Percentiles rank a stretch among this genome's conserved stretches.
These are phyloP conservation scores for Brienomyrus longianalis DNA, from an alignment of 2,113 vertebrate species.

Conservation along the genomic window DNA sequence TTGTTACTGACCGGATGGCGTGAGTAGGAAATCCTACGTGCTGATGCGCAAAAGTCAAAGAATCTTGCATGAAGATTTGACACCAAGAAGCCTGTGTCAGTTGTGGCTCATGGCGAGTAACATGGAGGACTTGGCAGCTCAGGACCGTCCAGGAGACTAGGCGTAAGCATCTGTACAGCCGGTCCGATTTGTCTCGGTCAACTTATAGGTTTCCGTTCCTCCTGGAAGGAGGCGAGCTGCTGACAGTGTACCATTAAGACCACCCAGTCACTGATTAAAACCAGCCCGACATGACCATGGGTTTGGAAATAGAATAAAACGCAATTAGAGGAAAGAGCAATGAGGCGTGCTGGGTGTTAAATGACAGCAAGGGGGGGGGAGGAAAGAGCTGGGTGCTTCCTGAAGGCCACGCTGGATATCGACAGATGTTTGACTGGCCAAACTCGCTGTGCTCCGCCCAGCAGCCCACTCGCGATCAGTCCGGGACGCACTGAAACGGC, in stretches of 20 bases:
- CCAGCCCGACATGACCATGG: not conserved
- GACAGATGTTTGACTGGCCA: not conserved
- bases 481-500: not conserved
- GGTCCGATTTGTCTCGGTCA: not conserved
- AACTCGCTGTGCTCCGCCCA: too few relatives aligned
- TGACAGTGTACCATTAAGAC: not conserved
- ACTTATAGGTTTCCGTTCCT: not conserved
- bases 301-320: conserved; percentile 10
- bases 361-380: not conserved
- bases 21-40: not conserved
- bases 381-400: not conserved
- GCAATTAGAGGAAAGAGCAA: not conserved
- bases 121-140: not conserved
- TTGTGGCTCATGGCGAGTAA: not conserved
- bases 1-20: not conserved
- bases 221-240: not conserved
- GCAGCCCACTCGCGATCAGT: too few relatives aligned
- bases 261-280: not conserved
- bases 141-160: not conserved
- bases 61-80: not conserved
- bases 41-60: not conserved
- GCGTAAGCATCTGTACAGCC: not conserved
- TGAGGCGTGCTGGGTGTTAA: not conserved
- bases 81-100: not conserved
- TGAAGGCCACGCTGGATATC: not conserved